Evolutionary conservation across 2,113 vertebrate genomes (phyloP), one percentile per base, ranked within the genome.

Genomic region (Cygnus buccinator): DNA sequence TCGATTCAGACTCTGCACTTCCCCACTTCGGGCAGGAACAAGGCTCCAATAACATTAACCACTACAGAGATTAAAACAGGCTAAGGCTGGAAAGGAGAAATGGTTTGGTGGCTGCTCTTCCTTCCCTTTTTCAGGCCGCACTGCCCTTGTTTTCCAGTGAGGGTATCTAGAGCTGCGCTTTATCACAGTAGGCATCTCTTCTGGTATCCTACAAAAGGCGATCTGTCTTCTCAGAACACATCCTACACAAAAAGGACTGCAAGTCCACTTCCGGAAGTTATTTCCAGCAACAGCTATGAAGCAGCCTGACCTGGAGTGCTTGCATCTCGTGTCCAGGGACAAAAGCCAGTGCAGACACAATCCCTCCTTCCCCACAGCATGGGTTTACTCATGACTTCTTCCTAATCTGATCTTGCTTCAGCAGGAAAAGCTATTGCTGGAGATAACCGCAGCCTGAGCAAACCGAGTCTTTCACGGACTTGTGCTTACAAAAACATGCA

Each of bases 71-170:
- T 88, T 85, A 93, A 61, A 75, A 73, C 1, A 37, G 94, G 92
- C 94, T 94, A 95, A 89, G 46, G 58, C 29, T 85, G 50, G 31
- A 78, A 79, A 89, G 41, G 33, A 55, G 86, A 88, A 94, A 66
- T 0, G 4, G 23, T 87, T 29, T 61, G 50, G 31, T 52, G 25
- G 52, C 25, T 87, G 80, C n/a, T 92, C 67, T 78, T 58, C 48
- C 41, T 72, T 78, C n/a, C 59, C 25, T 37, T 89, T 23, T 1
- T 0, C 43, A 89, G 52, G 61, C 46, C 63, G 57, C 33, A 43
- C 16, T 84, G 65, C 35, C 3, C 2, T 78, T 93, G 48, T 41
- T 93, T 80, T 75, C 65, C 25, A 80, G 20, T 68, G 67, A 0
- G 0, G 52, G 82, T 78, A 80, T 13, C 86, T 37, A 44, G 28